Evolutionary conservation across 2,888 invertebrate genomes (phyloP).

Genomic region (Metallyticus violacea): DNA sequence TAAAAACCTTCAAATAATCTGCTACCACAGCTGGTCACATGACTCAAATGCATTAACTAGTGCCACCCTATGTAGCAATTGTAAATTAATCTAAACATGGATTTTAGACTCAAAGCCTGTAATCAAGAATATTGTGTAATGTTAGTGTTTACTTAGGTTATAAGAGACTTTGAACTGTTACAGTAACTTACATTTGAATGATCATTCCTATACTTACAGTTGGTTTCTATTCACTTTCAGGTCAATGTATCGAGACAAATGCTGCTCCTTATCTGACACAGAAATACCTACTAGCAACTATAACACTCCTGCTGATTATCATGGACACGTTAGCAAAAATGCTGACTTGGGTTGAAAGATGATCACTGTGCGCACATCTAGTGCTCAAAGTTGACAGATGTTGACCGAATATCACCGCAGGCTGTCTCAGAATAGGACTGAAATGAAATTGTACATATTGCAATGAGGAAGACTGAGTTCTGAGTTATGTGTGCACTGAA

Average conservation of each 20-base stretch:
- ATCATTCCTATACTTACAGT: too few relatives aligned
- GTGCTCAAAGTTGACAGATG: neutral
- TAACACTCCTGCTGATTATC: neutral
- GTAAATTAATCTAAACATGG: too few relatives aligned
- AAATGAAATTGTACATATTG: neutral
- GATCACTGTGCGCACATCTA: neutral
- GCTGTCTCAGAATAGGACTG: neutral
- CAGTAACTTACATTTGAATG: too few relatives aligned
- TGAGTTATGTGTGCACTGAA: neutral
- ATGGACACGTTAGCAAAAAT: neutral
- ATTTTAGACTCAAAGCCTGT: too few relatives aligned
- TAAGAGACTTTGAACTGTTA: neutral
- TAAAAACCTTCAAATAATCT: too few relatives aligned
- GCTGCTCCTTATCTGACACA: neutral
- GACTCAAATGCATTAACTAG: too few relatives aligned
- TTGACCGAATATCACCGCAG: neutral
- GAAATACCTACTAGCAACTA: neutral
- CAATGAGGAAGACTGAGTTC: neutral
- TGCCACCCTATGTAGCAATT: too few relatives aligned
- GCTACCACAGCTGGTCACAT: too few relatives aligned
- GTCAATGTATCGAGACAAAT: conserved; percentile 8
- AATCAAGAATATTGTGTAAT: too few relatives aligned
- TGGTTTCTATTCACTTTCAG: too few relatives aligned
- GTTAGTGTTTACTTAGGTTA: too few relatives aligned
- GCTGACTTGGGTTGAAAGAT: conserved; percentile 1